A percentile compares a stretch with the other conserved stretches of the same genome.
These are phyloP conservation scores for Remorina albescens DNA, from an alignment of 2,797 vertebrate genomes.

Conservation along the genomic window DNA sequence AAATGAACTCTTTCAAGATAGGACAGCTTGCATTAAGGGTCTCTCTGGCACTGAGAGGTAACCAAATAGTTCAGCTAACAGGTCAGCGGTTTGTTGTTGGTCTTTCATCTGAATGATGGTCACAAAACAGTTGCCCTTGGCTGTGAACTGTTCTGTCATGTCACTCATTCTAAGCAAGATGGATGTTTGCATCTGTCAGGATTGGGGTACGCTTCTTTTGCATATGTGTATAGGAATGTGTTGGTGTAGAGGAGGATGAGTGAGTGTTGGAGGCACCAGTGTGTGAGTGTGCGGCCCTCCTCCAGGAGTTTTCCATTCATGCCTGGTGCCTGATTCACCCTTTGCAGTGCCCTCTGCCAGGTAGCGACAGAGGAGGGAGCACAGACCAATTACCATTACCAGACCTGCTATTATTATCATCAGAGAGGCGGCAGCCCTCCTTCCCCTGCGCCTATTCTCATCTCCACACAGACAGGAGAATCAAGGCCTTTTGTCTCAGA, in stretches of 20 bases:
- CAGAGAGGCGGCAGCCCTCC: slow-evolving; percentile 74
- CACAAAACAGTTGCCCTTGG: slow-evolving; percentile 48
- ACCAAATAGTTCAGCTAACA: slow-evolving; percentile 66
- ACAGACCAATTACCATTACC: slow-evolving; percentile 73
- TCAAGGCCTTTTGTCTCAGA: slow-evolving; percentile 69
- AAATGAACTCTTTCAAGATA: slow-evolving; percentile 84
- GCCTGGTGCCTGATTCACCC: slow-evolving; percentile 75
- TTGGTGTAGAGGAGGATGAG: slow-evolving; percentile 42
- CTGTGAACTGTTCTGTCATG: slow-evolving; percentile 57
- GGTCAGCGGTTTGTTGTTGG: slow-evolving; percentile 74
- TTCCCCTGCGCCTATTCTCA: slow-evolving; percentile 61
- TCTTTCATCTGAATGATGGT: slow-evolving; percentile 57
- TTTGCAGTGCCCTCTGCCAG: slow-evolving; percentile 59
- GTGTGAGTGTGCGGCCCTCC: slow-evolving; percentile 41
- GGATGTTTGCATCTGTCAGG: slow-evolving; percentile 43
- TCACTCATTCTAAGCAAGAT: slow-evolving; percentile 53
- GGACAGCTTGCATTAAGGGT: slow-evolving; percentile 76
- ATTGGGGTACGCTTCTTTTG: slow-evolving; percentile 14
- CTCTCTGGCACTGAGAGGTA: slow-evolving; percentile 69
- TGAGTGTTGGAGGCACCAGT: slow-evolving; percentile 53
- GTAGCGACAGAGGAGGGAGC: slow-evolving; percentile 68
- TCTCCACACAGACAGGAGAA: slow-evolving; percentile 66
- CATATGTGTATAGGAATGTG: slow-evolving; percentile 53
- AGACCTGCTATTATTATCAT: slow-evolving; percentile 81
- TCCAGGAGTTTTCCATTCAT: slow-evolving; percentile 75